A percentile compares a stretch with the other conserved stretches of the same genome.
Evolutionary conservation across 2,888 invertebrate genomes (phyloP).

Genomic region (Glomeris marginata): DNA sequence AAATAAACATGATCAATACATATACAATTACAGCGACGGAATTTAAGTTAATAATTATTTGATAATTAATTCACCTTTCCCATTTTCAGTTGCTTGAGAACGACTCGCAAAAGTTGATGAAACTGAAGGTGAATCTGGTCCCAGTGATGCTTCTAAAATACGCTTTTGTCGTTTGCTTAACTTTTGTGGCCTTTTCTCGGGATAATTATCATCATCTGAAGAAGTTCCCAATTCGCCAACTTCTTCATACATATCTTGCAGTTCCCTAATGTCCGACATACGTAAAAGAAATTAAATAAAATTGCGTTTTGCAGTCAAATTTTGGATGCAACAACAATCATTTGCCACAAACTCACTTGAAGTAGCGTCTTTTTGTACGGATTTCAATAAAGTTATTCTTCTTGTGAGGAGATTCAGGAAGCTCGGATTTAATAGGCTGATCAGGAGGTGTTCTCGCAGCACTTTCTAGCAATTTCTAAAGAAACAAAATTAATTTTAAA

Average conservation of each 20-base stretch:
- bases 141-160: slow-evolving; percentile 30
- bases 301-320: too few relatives aligned
- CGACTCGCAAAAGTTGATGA: slow-evolving; percentile 31
- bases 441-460: slow-evolving; percentile 51
- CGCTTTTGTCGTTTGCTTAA: slow-evolving; percentile 43
- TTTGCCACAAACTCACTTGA: slow-evolving; percentile 9
- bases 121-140: slow-evolving; percentile 28
- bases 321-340: too few relatives aligned
- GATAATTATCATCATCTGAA: slow-evolving; percentile 64
- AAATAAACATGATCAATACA: background rate
- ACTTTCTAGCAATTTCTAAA: slow-evolving; percentile 38
- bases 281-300: too few relatives aligned
- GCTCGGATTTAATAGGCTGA: slow-evolving; percentile 22
- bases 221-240: slow-evolving; percentile 44
- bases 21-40: slow-evolving; percentile 1
- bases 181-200: slow-evolving; percentile 38
- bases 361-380: slow-evolving; percentile 25
- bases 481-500: slow-evolving; percentile 2
- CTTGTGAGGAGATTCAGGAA: too few relatives aligned
- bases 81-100: background rate
- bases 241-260: slow-evolving; percentile 51
- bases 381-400: slow-evolving; percentile 21
- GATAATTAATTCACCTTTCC: background rate
- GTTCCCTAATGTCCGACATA: slow-evolving; percentile 34
- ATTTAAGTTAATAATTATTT: background rate